These are phyloP conservation scores for Gymnoscopelus microlampas DNA, from an alignment of 2,797 vertebrate genomes.

Conservation along the genomic window DNA sequence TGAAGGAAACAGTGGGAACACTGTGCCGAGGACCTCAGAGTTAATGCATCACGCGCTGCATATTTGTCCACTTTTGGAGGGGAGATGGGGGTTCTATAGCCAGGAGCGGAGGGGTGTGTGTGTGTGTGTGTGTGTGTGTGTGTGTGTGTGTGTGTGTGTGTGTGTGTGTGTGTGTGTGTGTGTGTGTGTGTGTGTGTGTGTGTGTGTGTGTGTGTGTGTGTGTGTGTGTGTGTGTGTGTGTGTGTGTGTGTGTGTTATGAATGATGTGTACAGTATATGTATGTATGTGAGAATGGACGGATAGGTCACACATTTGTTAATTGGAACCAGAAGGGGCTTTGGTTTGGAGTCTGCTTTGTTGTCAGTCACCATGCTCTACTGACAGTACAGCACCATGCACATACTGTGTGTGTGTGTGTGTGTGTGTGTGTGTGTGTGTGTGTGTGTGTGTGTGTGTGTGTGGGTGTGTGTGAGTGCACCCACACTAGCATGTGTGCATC, in stretches of 20 bases:
- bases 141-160: too few relatives aligned
- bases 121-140: too few relatives aligned
- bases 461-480: conserved; percentile 14
- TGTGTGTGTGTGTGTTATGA: too few relatives aligned
- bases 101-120: conserved; percentile 19
- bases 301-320: conserved; percentile 76
- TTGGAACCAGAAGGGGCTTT: conserved; percentile 70
- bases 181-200: too few relatives aligned
- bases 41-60: conserved; percentile 77
- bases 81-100: conserved; percentile 39
- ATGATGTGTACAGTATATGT: background rate
- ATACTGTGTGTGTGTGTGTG: background rate
- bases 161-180: too few relatives aligned
- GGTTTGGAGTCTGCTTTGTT: conserved; percentile 43
- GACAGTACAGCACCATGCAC: conserved; percentile 1
- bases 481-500: too few relatives aligned
- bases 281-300: conserved; percentile 40
- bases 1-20: conserved; percentile 76
- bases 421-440: conserved; percentile 13
- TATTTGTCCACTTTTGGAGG: conserved; percentile 70
- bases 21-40: conserved; percentile 73
- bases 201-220: too few relatives aligned
- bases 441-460: conserved; percentile 6
- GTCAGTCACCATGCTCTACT: conserved; percentile 36
- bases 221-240: too few relatives aligned